Base-by-base conservation (phyloP, 2,888 invertebrate species). In the Priocnemis perturbator region DNA sequence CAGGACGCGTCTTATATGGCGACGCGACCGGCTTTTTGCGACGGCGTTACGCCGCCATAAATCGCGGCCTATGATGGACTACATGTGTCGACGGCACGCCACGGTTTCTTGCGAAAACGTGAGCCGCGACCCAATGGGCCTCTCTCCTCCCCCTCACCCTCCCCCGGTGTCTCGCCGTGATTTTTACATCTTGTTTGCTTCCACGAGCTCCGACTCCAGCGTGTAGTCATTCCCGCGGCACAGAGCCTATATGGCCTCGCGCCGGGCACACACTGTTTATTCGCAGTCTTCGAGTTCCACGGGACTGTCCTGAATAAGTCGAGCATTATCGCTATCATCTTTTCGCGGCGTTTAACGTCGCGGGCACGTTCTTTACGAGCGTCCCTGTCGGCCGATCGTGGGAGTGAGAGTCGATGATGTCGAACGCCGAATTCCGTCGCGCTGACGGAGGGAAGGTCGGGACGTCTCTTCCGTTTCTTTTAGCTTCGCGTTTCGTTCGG, bases 1-100 rank as follows among this genome's bases (percentile, higher is more conserved):
- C 79, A 81, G 78, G 73, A 76, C 78, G 73, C 74, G 79, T 81
- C 84, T 82, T 86, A 86, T 85, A 87, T 79, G 84, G 86, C 61
- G 75, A 74, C 78, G 73, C 79, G 74, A 21, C 47, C 66, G 66
- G 79, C 76, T 87, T 87, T 87, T 87, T 87, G 81, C 74, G 67
- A 73, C 77, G 83, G 85, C 83, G 84, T 86, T 84, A 85, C 85
- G 81, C 80, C 81, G 86, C 85, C 83, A 86, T 89, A 88, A 89
- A 88, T 89, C 86, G 84, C 81, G 77, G 78, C 81, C 88, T 87
- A 88, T 88, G 87, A 88, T 87, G 87, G 86, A 84, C 86, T 86
- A 89, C 88, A 88, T 88, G 88, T 88, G 88, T 88, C 85, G 86
- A 85, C 85, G 85, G 84, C 87, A 86, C 86, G 86, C 84, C 85